Evolutionary conservation across 2,113 vertebrate species (phyloP).

Genomic region (Chiloscyllium plagiosum): DNA sequence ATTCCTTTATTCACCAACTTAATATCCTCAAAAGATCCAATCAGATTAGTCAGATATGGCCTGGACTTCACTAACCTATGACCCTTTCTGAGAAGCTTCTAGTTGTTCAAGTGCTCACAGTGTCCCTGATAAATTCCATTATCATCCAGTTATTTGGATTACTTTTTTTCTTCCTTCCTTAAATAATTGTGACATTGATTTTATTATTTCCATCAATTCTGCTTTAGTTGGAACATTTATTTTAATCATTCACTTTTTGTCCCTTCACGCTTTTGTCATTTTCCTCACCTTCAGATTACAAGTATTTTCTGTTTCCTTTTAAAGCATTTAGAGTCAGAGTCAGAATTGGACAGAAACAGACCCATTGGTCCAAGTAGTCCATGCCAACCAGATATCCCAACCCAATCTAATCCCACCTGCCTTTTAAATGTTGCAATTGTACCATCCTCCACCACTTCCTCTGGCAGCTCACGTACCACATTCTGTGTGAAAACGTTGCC

Average conservation of each 20-base stretch:
- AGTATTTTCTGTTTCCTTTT: not conserved
- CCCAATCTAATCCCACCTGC: too few species aligned
- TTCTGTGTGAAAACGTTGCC: too few species aligned
- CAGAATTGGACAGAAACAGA: too few species aligned
- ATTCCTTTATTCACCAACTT: not conserved
- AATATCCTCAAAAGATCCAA: not conserved
- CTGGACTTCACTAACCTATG: not conserved
- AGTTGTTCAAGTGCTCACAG: not conserved
- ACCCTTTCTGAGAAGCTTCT: not conserved
- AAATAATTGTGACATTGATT: not conserved
- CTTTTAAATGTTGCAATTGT: too few species aligned
- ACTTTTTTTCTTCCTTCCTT: not conserved
- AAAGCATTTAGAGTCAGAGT: not conserved
- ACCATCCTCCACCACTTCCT: too few species aligned
- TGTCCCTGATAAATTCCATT: not conserved
- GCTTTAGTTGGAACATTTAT: not conserved
- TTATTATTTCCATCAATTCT: not conserved
- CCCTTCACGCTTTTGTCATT: not conserved
- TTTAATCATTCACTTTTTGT: not conserved
- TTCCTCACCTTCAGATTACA: not conserved
- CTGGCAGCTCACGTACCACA: too few species aligned
- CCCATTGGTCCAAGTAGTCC: too few species aligned
- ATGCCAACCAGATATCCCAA: too few species aligned
- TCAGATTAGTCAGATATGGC: not conserved
- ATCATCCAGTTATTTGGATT: not conserved